Evolutionary conservation across 1,140 invertebrate species (phyloP).

Genomic region (Coboldia fuscipes): DNA sequence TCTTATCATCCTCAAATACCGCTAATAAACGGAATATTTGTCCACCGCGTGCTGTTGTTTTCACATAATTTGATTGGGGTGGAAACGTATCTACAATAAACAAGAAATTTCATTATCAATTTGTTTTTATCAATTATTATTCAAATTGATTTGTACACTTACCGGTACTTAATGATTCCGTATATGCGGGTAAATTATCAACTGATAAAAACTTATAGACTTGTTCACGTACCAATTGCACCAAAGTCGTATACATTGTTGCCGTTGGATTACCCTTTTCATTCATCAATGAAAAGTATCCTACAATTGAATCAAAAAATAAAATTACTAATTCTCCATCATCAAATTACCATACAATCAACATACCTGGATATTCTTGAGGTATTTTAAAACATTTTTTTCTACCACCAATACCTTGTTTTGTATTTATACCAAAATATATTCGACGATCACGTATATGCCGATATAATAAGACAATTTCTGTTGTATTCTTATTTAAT

Average conservation of each 20-base stretch:
- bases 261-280: constrained; percentile 17
- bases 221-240: constrained; percentile 18
- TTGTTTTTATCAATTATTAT: background rate
- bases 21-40: constrained; percentile 18
- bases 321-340: constrained; percentile 1
- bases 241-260: constrained; percentile 15
- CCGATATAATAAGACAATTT: constrained; percentile 18
- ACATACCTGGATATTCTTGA: constrained; percentile 20
- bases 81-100: constrained; percentile 5
- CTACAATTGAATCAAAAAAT: constrained; percentile 7
- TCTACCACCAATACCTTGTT: constrained; percentile 12
- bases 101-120: background rate
- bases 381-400: constrained; percentile 20
- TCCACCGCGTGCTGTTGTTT: constrained; percentile 16
- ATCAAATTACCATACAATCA: no score
- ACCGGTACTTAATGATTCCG: constrained; percentile 12
- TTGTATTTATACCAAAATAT: constrained; percentile 19
- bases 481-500: no score
- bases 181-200: constrained; percentile 19
- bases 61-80: constrained; percentile 16
- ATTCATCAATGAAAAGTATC: constrained; percentile 18
- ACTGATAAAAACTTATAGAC: constrained; percentile 20
- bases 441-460: constrained; percentile 15
- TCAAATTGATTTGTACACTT: constrained; percentile 7
- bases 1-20: constrained; percentile 20